Evolutionary conservation across 2,888 invertebrate species (phyloP), one percentile per base, ranked within the genome.

Genomic region (Campaea margaritaria): DNA sequence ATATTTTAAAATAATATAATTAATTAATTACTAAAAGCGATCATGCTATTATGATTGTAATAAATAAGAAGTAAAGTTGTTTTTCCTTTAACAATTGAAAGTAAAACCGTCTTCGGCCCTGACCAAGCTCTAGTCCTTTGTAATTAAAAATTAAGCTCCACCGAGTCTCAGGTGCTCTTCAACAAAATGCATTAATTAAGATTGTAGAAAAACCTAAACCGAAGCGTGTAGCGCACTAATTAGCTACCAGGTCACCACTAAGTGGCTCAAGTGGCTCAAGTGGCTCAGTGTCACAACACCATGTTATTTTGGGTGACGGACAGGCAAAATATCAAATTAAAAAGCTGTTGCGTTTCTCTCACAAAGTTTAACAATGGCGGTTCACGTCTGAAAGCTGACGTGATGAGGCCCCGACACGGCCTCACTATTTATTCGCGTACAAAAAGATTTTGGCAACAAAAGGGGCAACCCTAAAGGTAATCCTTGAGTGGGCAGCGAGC

Each of bases 401-500:
- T 31, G 36, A 55, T 59, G 53, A 60, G 10, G 41, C 52, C 13
- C 43, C 16, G 45, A 56, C 58, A 67, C 62, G 53, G 59, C 45
- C 57, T 27, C 38, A 58, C 21, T 68, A 72, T 75, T 74, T 72
- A 69, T 68, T 67, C 62, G 54, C 51, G 47, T 63, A 57, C 68
- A 70, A 73, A 79, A 79, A 75, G 74, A 75, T 77, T 75, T 65
- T 57, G 36, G 62, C 62, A 65, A 76, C 72, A 78, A 78, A 81
- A 77, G 74, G 72, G 67, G 67, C 81, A 82, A 70, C 84, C 81
- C 83, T 85, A 74, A 68, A 75, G 69, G 78, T 88, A 88, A 87
- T 88, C 84, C 86, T 82, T 81, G 85, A 87, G 85, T 83, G 89
- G 89, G 85, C 86, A 87, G 82, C 82, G 70, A 84, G 82, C 87